Evolutionary conservation across 2,797 vertebrate species (phyloP).

Genomic region (Liparis tanakae): DNA sequence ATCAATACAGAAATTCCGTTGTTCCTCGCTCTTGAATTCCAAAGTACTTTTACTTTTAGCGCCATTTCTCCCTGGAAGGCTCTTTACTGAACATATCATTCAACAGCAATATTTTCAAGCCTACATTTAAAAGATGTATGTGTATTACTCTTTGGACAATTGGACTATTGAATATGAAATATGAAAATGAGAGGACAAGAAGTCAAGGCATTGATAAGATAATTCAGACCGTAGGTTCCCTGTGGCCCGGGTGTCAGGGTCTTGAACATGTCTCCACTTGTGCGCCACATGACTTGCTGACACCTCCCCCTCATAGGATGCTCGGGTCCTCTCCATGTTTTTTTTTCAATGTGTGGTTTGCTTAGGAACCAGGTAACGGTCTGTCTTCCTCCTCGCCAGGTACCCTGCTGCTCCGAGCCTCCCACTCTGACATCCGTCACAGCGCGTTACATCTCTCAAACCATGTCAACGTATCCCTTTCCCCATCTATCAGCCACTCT

Average conservation of each 20-base stretch:
- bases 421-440: conserved; percentile 30
- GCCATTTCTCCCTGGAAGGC: conserved; percentile 19
- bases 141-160: not conserved
- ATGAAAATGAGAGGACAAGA: not conserved
- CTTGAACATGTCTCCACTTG: not conserved
- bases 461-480: conserved; percentile 25
- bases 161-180: not conserved
- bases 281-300: not conserved
- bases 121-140: conserved; percentile 22
- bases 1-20: conserved; percentile 9
- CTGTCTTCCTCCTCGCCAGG: not conserved
- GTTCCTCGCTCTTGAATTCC: conserved; percentile 7
- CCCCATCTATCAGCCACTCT: conserved; percentile 7
- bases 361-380: not conserved
- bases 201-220: conserved; percentile 20
- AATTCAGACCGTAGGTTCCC: not conserved
- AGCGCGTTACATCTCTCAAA: conserved; percentile 31
- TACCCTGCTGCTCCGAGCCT: not conserved
- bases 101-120: conserved; percentile 13
- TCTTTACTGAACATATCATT: conserved; percentile 18
- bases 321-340: not conserved
- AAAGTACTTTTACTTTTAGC: conserved; percentile 18
- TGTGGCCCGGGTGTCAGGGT: not conserved
- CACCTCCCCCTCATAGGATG: not conserved
- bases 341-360: not conserved